phyloP scores from a whole-genome alignment of 1,140 invertebrate genomes.

The Drosophila setifemur region DNA sequence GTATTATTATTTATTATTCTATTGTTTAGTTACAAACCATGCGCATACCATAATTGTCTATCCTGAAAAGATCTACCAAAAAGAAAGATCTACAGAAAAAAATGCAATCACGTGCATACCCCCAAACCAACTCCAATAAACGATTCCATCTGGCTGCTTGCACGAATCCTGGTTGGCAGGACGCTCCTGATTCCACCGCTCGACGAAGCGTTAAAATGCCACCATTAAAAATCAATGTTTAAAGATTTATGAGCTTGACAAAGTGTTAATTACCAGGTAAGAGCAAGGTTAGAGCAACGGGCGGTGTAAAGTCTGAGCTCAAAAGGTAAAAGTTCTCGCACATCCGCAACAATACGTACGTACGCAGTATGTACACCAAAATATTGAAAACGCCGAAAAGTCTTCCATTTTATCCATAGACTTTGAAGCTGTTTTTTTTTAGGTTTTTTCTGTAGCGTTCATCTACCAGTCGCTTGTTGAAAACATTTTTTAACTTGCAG shows the following conservation, averaged over 20 bases:
- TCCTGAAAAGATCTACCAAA: neutral
- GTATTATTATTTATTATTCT: too few species aligned
- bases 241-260: slow-evolving; percentile 76
- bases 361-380: neutral
- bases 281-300: slow-evolving; percentile 7
- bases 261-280: slow-evolving; percentile 72
- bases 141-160: slow-evolving; percentile 40
- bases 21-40: too few species aligned
- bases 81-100: slow-evolving; percentile 5
- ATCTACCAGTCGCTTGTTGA: neutral
- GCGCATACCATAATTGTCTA: too few species aligned
- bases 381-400: slow-evolving; percentile 17
- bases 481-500: neutral
- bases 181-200: slow-evolving; percentile 28
- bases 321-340: slow-evolving; percentile 19
- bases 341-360: neutral
- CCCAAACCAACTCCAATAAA: slow-evolving; percentile 5
- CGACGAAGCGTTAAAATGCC: slow-evolving; percentile 67
- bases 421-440: slow-evolving; percentile 6
- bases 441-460: neutral
- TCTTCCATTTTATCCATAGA: slow-evolving; percentile 10
- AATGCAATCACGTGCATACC: slow-evolving; percentile 25
- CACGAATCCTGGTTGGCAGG: slow-evolving; percentile 37
- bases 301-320: neutral
- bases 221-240: slow-evolving; percentile 78